A percentile compares a stretch with the other conserved stretches of the same genome.
Evolutionary conservation across 2,113 vertebrate species (phyloP).

Genomic region (Prunella himalayana): DNA sequence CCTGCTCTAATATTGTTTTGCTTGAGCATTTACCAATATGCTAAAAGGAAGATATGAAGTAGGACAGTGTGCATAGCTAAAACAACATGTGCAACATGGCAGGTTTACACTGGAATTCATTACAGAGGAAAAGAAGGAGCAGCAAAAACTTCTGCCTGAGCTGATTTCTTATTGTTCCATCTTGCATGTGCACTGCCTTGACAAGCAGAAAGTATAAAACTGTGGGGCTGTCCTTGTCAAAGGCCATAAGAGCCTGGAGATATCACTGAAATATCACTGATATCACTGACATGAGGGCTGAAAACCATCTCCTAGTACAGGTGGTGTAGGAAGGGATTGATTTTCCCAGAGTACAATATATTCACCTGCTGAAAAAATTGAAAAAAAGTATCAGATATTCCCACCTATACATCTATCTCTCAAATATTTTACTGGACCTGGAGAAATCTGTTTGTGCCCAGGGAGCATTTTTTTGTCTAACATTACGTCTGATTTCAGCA

Average conservation of each 20-base stretch:
- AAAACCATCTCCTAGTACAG: neutral
- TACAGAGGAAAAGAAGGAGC: neutral
- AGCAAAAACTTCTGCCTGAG: neutral
- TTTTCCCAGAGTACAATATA: neutral
- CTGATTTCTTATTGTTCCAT: neutral
- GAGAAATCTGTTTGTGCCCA: neutral
- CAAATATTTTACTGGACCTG: neutral
- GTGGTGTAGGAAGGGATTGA: neutral
- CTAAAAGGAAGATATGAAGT: neutral
- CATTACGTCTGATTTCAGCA: neutral
- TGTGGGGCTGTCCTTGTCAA: neutral
- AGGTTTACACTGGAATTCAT: neutral
- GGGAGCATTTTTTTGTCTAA: neutral
- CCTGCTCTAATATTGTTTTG: neutral
- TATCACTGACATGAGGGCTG: neutral
- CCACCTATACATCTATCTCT: neutral
- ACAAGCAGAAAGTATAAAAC: neutral
- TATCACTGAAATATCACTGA: accelerated
- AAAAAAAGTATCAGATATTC: neutral
- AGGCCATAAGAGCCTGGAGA: neutral
- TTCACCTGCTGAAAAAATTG: neutral
- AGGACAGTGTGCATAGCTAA: neutral
- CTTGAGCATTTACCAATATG: neutral
- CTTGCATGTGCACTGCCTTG: neutral
- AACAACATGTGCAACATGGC: neutral